Evolutionary conservation across 2,888 invertebrate genomes (phyloP), one percentile per base, ranked within the genome.

Genomic region (Gari tellinella): DNA sequence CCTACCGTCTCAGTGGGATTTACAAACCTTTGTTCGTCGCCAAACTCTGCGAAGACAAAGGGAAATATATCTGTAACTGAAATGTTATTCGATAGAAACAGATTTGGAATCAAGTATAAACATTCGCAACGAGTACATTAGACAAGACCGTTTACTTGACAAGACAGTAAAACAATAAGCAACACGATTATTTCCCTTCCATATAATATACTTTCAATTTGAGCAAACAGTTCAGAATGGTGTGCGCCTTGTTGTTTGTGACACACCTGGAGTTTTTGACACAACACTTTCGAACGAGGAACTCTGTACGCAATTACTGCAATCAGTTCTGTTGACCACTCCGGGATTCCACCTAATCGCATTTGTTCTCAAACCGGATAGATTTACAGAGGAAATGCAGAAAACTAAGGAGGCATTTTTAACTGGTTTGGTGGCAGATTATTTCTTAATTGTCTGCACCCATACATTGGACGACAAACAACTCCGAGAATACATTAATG

Each of bases 221-320:
- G n/a, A n/a, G n/a, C n/a, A n/a, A n/a, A n/a, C n/a, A n/a, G n/a
- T n/a, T n/a, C n/a, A n/a, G n/a, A n/a, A n/a, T 40, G 63, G 69
- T 14, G 25, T 56, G 8, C 38, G 25, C 10, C 43, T 69, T 26
- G 57, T 69, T 10, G 63, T 63, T n/a, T 63, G 63, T 19, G 69
- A 63, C 41, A 69, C 69, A 7, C 69, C 69, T 4, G 69, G 63
- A n/a, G 52, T 69, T 38, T 69, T 37, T 38, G 69, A 69, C 63
- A 69, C 63, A 17, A n/a, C 17, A 10, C 51, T 21, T 26, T 38
- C 38, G 5, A 63, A 69, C 14, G 38, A 41, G 15, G 19, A 17
- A 1, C 46, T 64, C 14, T 19, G 23, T 1, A 48, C 17, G 25
- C 41, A 69, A 19, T n/a, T 69, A 1, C 41, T 69, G 10, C 46